Evolutionary conservation across 2,797 vertebrate species (phyloP), one percentile per base, ranked within the genome.

Genomic region (Hozukius guyotensis): DNA sequence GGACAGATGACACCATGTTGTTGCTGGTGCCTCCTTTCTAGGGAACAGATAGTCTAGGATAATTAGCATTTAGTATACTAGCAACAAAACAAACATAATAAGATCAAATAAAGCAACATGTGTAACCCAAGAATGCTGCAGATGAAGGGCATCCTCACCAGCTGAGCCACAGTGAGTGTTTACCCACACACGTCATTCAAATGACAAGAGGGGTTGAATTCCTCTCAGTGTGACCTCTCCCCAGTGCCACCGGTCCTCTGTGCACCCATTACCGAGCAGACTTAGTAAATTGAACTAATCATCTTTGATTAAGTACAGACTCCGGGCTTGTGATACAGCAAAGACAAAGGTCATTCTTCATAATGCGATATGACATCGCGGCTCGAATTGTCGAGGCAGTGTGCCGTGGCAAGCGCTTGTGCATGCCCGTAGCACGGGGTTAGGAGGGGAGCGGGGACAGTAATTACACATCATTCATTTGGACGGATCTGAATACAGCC

Each of bases 251-350:
- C 32, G 42, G 74, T 84, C 85, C 85, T 85, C 84, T 71, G 66
- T 76, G 75, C 72, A 61, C 60, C 86, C 89, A 88, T 91, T 87
- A 94, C 87, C 36, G 64, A 91, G 81, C 91, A 92, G 91, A 90
- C 86, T 80, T 83, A 83, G 88, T 87, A 94, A 94, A 95, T 94
- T 93, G 89, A 94, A 90, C 90, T 94, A 94, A 96, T 95, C 91
- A 89, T 90, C 93, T 94, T 93, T 95, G 94, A 96, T 96, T 95
- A 95, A 93, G 84, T 89, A 75, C 88, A 75, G 87, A 92, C 92
- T 86, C 75, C 69, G 63, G 89, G 89, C 90, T 92, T 72, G 80
- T 84, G 88, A 89, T 89, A 92, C 87, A 89, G 82, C 86, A 78
- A 62, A 87, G 88, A 89, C 82, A 92, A 93, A 95, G 94, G 94